Conservation (phyloP, 2,888 invertebrate species). For the Rhagium mordax region DNA sequence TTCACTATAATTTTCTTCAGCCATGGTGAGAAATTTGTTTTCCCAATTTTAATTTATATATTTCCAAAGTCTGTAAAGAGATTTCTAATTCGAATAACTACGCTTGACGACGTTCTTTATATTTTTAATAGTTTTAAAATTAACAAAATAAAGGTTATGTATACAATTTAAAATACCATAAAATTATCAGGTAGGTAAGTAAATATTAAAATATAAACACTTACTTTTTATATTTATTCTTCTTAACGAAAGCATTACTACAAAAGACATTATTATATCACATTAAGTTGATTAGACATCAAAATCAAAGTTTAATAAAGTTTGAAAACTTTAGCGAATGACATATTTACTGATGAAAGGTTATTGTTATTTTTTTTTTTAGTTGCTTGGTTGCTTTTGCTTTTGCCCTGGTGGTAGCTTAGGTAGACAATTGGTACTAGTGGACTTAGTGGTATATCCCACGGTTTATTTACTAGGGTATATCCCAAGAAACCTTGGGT, state of each 20-base stretch:
- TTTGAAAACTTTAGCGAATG: not conserved
- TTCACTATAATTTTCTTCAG: slow-evolving; percentile 43
- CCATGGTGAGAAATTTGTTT: slow-evolving; percentile 34
- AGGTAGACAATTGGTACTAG: too few relatives aligned
- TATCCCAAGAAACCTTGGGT: too few relatives aligned
- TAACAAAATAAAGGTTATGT: slow-evolving; percentile 45
- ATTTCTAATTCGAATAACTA: slow-evolving; percentile 37
- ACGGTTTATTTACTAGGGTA: too few relatives aligned
- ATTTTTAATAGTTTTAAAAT: slow-evolving; percentile 6
- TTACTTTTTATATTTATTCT: slow-evolving; percentile 57
- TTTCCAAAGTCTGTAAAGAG: slow-evolving; percentile 48
- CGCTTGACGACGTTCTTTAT: slow-evolving; percentile 19
- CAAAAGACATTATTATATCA: slow-evolving; percentile 54
- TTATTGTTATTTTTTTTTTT: too few relatives aligned
- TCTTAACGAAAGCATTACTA: slow-evolving; percentile 52
- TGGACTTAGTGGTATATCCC: too few relatives aligned
- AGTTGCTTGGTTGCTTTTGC: too few relatives aligned
- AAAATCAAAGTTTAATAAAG: not conserved
- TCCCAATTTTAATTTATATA: slow-evolving; percentile 28
- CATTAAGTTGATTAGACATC: not conserved
- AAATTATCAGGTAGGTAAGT: not conserved
- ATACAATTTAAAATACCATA: not conserved
- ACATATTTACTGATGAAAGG: not conserved
- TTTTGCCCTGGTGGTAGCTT: too few relatives aligned
- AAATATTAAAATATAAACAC: slow-evolving; percentile 44